A percentile compares a stretch with the other conserved stretches of the same genome.
Evolutionary conservation across 1,140 invertebrate species (phyloP).

Genomic region (Halyomorpha halys): DNA sequence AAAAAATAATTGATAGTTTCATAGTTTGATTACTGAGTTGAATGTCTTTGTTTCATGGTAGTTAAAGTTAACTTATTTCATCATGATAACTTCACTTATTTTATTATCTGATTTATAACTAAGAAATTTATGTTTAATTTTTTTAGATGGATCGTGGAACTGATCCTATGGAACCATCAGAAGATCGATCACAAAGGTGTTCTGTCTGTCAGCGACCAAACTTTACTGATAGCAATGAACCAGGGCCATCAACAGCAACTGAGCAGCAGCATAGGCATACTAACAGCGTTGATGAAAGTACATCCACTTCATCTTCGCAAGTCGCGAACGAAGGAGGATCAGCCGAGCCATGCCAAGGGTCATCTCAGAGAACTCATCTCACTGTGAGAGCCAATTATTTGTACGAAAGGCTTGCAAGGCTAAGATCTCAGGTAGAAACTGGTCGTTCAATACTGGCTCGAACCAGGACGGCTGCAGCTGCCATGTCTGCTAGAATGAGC

Average conservation of each 20-base stretch:
- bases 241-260: constrained; percentile 5
- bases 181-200: constrained; percentile 13
- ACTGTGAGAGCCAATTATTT: constrained; percentile 7
- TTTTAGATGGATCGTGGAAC: constrained; percentile 52
- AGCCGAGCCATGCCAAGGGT: not conserved
- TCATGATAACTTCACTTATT: no score
- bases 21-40: no score
- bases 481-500: constrained; percentile 14
- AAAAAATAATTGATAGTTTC: no score
- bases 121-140: not conserved
- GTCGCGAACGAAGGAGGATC: not conserved
- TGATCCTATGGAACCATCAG: constrained; percentile 50
- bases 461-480: constrained; percentile 8
- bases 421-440: constrained; percentile 21
- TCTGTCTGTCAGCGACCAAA: not conserved
- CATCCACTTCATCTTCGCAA: constrained; percentile 26
- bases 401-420: constrained; percentile 13
- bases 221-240: not conserved
- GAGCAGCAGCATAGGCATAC: constrained; percentile 12
- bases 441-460: constrained; percentile 13
- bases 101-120: no score
- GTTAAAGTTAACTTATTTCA: no score
- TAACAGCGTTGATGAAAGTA: constrained; percentile 28
- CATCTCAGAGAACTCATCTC: not conserved
- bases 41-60: no score